These are phyloP conservation scores for Crossaster papposus DNA, from an alignment of 53 echinoderm and acorn worm species.

Conservation along the genomic window DNA sequence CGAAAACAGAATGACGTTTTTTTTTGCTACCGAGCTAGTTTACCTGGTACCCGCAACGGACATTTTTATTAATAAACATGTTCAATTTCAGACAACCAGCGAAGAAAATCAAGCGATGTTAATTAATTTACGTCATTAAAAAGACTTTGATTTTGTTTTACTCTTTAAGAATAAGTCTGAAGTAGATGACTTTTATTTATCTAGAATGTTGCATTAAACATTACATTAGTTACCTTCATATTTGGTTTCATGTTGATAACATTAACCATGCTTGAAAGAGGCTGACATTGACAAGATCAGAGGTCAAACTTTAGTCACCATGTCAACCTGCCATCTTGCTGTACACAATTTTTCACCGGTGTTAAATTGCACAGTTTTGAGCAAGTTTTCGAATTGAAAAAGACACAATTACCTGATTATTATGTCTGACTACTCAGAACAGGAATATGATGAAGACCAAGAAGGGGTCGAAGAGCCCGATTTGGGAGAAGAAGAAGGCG, in stretches of 20 bases:
- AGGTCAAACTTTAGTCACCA: slow-evolving; percentile 48
- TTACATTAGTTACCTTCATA: neutral
- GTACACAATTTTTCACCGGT: slow-evolving; percentile 43
- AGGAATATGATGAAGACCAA: slow-evolving; percentile 98
- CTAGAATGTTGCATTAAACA: neutral
- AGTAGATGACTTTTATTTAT: neutral
- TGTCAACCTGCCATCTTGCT: slow-evolving; percentile 64
- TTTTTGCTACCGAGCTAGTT: neutral
- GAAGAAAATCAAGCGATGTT: neutral
- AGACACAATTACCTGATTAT: neutral
- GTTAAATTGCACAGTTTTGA: neutral
- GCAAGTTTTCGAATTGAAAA: neutral
- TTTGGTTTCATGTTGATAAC: neutral
- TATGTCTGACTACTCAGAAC: slow-evolving; percentile 96
- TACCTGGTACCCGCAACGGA: neutral
- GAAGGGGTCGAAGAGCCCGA: slow-evolving; percentile 98
- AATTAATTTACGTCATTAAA: neutral
- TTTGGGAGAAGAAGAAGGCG: slow-evolving; percentile 83
- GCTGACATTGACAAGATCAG: neutral
- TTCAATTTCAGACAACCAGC: neutral
- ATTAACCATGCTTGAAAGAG: neutral
- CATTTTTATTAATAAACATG: neutral
- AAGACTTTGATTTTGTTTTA: neutral
- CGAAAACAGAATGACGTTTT: slow-evolving; percentile 4
- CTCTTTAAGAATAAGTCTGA: neutral